phyloP scores from a whole-genome alignment of 2,113 vertebrate species.

The Romanogobio albipinnatus region DNA sequence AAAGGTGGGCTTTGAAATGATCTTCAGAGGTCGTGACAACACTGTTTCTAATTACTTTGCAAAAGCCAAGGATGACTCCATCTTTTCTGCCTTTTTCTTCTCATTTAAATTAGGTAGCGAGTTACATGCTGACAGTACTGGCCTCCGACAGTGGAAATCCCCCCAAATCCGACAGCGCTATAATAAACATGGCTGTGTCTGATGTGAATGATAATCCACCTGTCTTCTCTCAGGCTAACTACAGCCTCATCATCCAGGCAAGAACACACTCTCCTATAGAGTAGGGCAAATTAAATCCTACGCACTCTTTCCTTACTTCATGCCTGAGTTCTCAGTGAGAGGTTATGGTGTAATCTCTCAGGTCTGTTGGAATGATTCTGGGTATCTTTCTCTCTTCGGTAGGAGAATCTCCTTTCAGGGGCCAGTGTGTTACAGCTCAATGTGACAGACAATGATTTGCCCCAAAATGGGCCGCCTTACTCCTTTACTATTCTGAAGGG shows the following conservation, averaged over 20 bases:
- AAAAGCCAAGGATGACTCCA: not conserved
- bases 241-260: constrained; percentile 85
- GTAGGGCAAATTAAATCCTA: constrained; percentile 17
- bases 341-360: not conserved
- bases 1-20: no score
- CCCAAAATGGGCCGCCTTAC: constrained; percentile 85
- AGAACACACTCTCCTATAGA: not conserved
- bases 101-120: constrained; percentile 75
- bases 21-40: not conserved
- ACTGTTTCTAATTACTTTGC: constrained; percentile 24
- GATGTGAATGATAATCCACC: constrained; percentile 87
- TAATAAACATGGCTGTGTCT: constrained; percentile 83
- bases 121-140: constrained; percentile 81
- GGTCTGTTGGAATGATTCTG: not conserved
- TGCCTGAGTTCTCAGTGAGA: not conserved
- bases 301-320: not conserved
- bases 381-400: not conserved
- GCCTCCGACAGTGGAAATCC: constrained; percentile 82
- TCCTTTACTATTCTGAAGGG: constrained; percentile 78
- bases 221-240: constrained; percentile 79
- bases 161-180: constrained; percentile 74
- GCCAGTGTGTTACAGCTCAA: constrained; percentile 76
- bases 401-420: constrained; percentile 83
- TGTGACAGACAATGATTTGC: constrained; percentile 82
- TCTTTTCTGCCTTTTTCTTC: not conserved